Evolutionary conservation across 2,888 invertebrate genomes (phyloP), one percentile per base, ranked within the genome.

Genomic region (Meghimatium bilineatum): DNA sequence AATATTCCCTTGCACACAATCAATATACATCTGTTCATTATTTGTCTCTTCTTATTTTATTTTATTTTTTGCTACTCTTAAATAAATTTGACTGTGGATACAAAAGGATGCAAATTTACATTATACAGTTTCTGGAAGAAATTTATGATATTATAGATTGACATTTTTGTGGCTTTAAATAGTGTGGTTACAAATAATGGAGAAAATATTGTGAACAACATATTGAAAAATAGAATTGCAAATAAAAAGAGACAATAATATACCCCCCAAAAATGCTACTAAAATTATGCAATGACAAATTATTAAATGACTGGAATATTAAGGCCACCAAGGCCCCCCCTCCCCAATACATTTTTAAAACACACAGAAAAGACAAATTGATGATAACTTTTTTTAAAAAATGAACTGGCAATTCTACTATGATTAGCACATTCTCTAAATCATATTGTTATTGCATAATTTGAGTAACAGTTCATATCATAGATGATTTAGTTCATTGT

Each of bases 271-370:
- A 44, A 5, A 26, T 23, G 8, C 44, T 44, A 17, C 44, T 1
- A 10, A 49, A 29, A 72, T 44, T 72, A 72, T 72, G 72, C 49
- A 44, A 44, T 44, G n/a, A 17, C 60, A 63, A 63, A 63, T n/a
- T 23, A 6, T 63, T 63, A n/a, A 5, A 63, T 63, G 26, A 56
- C n/a, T 63, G 26, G 5, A 63, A 12, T n/a, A 8, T 63, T 63
- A n/a, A 26, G n/a, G n/a, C n/a, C 2, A 66, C n/a, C n/a, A n/a
- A n/a, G n/a, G n/a, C n/a, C n/a, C n/a, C n/a, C n/a, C n/a, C n/a
- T n/a, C n/a, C n/a, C n/a, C n/a, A n/a, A n/a, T n/a, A n/a, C n/a
- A n/a, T n/a, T n/a, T n/a, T n/a, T n/a, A n/a, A n/a, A n/a, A n/a
- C n/a, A n/a, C n/a, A n/a, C n/a, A n/a, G n/a, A n/a, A n/a, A n/a